A percentile compares a stretch with the other conserved stretches of the same genome.
phyloP scores from a whole-genome alignment of 92 coral and sea anemone species.

The Blastomussa wellsi region DNA sequence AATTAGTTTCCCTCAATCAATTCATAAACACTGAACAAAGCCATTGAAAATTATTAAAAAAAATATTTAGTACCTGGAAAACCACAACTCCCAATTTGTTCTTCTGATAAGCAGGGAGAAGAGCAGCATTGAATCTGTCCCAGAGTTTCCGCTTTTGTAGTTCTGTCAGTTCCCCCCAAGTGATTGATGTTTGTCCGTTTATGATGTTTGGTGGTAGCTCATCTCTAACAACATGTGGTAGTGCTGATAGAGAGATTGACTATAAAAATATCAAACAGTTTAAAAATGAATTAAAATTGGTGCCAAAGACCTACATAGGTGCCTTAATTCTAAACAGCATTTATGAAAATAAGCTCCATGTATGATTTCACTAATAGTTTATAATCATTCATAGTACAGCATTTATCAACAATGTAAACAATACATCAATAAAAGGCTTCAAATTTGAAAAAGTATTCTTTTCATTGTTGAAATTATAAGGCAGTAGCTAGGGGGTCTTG shows the following conservation, averaged over 20 bases:
- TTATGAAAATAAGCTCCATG: too few species aligned
- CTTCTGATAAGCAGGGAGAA: slow-evolving; percentile 55
- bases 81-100: slow-evolving; percentile 58
- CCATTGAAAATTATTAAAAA: too few species aligned
- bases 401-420: too few species aligned
- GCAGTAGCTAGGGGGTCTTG: too few species aligned
- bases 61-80: slow-evolving; percentile 36
- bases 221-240: slow-evolving; percentile 61
- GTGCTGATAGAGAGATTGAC: slow-evolving; percentile 28
- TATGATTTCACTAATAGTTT: too few species aligned
- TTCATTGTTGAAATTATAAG: too few species aligned
- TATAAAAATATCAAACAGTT: not conserved
- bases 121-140: slow-evolving; percentile 52
- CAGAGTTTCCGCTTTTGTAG: slow-evolving; percentile 37
- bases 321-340: not conserved
- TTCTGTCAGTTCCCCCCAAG: slow-evolving; percentile 44
- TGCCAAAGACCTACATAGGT: not conserved
- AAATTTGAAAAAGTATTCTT: too few species aligned
- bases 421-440: too few species aligned
- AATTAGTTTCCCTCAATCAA: not conserved
- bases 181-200: slow-evolving; percentile 39
- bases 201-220: slow-evolving; percentile 39
- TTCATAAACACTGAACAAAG: not conserved
- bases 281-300: not conserved
- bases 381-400: too few species aligned